Base-by-base conservation (phyloP, 2,113 vertebrate genomes). In the Elephas maximus region DNA sequence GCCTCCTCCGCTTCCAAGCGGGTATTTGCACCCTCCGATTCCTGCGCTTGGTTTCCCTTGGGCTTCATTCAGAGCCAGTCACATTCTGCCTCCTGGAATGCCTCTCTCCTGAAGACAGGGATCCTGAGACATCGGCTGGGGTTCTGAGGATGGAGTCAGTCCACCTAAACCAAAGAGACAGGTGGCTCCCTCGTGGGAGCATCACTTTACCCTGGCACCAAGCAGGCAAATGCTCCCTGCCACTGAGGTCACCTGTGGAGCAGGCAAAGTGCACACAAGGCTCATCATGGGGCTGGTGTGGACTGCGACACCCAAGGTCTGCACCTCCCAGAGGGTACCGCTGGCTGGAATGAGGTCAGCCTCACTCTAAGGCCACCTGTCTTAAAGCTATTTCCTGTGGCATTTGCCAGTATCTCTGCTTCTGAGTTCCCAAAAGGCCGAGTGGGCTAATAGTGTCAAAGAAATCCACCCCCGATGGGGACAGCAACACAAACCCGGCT, bases 401-500 rank as follows among this genome's bases (percentile, higher is more conserved):
- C 0, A 0, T 74, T 45, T 53, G 81, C 90, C 53, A 20, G 92
- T 30, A 88, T 33, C 92, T 97, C 44, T 83, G 88, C 92, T 96
- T 86, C 92, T 82, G 82, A 63, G 37, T 48, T 86, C 80, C 4
- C 26, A 74, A 48, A 65, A 79, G 63, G 83, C 71, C 45, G 11
- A 44, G 9, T 1, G 5, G 78, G 67, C 94, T 53, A 83, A 93
- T 53, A 80, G 51, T 77, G 53, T 24, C 73, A 90, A 37, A 89
- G 90, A 45, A 76, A 69, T 97, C 90, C 97, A 92, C 79, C 53
- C 51, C 41, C 1, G 78, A 94, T 11, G 48, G 90, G 78, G 92
- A 96, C 87, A 76, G 95, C 60, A 12, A 92, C 67, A 87, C 30
- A 84, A 78, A 95, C 71, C 71, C 1, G 33, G 73, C 37, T 94